A percentile compares a stretch with the other conserved stretches of the same genome.
These are phyloP conservation scores for Scytalopus superciliaris DNA, from an alignment of 2,113 vertebrate genomes.

Conservation along the genomic window DNA sequence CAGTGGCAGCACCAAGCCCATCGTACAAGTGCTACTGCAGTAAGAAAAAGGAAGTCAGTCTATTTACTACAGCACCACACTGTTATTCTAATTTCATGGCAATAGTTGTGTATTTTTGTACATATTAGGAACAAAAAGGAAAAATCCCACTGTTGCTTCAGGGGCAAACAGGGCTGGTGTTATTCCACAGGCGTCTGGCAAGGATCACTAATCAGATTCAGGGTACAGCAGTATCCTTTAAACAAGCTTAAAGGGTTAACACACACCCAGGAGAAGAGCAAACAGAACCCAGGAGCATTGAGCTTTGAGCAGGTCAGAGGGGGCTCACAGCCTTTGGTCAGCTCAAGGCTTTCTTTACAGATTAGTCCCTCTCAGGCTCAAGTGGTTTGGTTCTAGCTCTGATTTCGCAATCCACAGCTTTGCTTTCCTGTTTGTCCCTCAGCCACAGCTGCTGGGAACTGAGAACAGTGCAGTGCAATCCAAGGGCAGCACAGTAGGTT, in stretches of 20 bases:
- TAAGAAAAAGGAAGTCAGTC: conserved; percentile 39
- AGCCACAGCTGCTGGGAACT: background rate
- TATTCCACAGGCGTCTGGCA: background rate
- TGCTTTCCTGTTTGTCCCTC: conserved; percentile 3
- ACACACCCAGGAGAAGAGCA: background rate
- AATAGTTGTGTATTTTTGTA: background rate
- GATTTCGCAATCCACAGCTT: background rate
- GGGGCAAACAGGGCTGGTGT: background rate
- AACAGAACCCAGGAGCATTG: background rate
- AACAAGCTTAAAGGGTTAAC: background rate
- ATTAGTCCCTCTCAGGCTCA: background rate
- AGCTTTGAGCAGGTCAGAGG: background rate
- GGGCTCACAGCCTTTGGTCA: background rate
- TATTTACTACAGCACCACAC: background rate
- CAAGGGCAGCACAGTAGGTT: background rate
- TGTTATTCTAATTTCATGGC: background rate
- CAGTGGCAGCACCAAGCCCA: conserved; percentile 94
- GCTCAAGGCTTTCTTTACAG: conserved; percentile 25
- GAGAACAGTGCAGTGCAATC: background rate
- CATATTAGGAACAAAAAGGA: background rate
- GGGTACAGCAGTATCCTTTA: background rate
- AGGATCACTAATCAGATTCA: background rate
- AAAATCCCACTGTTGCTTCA: background rate
- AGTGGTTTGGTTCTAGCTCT: conserved; percentile 23
- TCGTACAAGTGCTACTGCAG: conserved; percentile 84